Evolutionary conservation across 2,888 invertebrate species (phyloP), one percentile per base, ranked within the genome.

Genomic region (Hololepta plana): DNA sequence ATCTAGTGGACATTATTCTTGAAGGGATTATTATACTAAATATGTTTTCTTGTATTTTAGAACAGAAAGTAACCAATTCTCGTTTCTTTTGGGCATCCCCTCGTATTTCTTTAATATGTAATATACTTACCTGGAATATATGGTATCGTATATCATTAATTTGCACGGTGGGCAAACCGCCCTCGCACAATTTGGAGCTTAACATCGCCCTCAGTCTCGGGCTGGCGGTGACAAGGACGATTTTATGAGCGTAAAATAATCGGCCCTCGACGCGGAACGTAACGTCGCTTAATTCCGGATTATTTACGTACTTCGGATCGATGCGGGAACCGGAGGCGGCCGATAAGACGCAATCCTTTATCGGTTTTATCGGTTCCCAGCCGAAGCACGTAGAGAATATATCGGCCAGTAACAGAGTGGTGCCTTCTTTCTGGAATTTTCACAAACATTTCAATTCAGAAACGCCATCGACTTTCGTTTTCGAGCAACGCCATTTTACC

Each of bases 291-390:
- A 90, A 62, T 44, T 87, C 85, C 1, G 87, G 82, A 57, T 88
- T 90, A 59, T 90, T 91, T 35, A 91, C 87, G 56, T 85, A 91
- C 45, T 82, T 79, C 1, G 87, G 82, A 57, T 91, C 90, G 38
- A 88, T 85, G 32, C 85, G 62, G 0, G 85, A 79, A 17, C 73
- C 71, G 12, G 61, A 59, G 1, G 67, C 62, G 4, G 68, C 59
- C 2, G 75, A 67, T 14, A 72, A 57, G 3, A 62, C 56, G 15
- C 69, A 68, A 42, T 74, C 73, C 38, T 71, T 62, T n/a, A 76
- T 70, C 1, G 70, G 62, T 39, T 80, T 80, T 36, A 85, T 80
- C 2, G 75, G 60, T 53, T 85, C 84, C 72, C 82, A 79, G 23
- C 85, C 85, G 45, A 75, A 87, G 47, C 84, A 84, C 15, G 82